phyloP scores from a whole-genome alignment of 2,797 vertebrate species.

The Chiroxiphia lanceolata region DNA sequence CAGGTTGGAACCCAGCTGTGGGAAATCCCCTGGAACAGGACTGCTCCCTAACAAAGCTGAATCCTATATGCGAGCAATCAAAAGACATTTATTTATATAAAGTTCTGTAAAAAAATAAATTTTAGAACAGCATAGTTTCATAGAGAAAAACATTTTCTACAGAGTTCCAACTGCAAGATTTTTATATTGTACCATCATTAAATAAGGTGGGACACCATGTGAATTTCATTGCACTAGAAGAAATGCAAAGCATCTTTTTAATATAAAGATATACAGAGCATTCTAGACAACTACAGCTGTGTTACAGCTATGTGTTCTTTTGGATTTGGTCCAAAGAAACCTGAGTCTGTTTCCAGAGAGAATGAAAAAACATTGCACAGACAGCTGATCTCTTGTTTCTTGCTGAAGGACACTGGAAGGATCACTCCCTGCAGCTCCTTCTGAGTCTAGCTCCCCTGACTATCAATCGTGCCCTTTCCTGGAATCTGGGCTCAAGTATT shows the following conservation, averaged over 20 bases:
- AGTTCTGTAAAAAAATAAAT: constrained; percentile 87
- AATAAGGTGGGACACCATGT: constrained; percentile 77
- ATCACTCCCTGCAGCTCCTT: constrained; percentile 61
- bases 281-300: constrained; percentile 82
- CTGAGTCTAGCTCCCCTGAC: constrained; percentile 24
- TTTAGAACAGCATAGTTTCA: constrained; percentile 75
- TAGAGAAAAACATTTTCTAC: constrained; percentile 77
- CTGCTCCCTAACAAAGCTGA: constrained; percentile 71
- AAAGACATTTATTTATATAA: constrained; percentile 80
- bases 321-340: constrained; percentile 88
- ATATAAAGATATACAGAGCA: constrained; percentile 82
- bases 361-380: constrained; percentile 72
- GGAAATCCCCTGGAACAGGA: constrained; percentile 42
- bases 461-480: constrained; percentile 41
- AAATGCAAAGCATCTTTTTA: constrained; percentile 83
- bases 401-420: constrained; percentile 44
- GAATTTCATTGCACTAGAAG: constrained; percentile 82
- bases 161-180: constrained; percentile 73
- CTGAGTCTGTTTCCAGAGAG: constrained; percentile 84
- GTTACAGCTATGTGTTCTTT: constrained; percentile 84
- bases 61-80: constrained; percentile 74
- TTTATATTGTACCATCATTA: constrained; percentile 80
- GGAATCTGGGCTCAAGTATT: constrained; percentile 51
- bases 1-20: constrained; percentile 23
- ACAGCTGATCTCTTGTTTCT: constrained; percentile 72